Evolutionary conservation across 2,888 invertebrate species (phyloP).

Genomic region (Metacarcinus magister): DNA sequence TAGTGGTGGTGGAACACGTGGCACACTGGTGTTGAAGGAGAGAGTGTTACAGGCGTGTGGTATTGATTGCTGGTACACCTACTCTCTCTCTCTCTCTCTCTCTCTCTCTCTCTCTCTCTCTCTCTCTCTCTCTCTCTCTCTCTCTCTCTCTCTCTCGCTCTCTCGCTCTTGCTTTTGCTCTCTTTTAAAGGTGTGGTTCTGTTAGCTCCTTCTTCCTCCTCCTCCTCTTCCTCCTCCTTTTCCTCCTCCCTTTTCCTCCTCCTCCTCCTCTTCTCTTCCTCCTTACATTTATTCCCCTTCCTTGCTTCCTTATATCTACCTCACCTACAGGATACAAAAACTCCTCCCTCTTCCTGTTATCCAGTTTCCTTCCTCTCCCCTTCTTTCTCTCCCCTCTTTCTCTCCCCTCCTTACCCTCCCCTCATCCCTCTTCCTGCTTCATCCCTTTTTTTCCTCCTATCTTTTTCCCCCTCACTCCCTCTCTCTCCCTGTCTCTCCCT

Average conservation of each 20-base stretch:
- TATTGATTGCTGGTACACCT: constrained; percentile 12
- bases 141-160: constrained; percentile 17
- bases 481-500: too few species aligned
- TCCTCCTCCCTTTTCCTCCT: background rate
- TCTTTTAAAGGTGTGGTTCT: background rate
- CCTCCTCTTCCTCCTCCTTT: too few species aligned
- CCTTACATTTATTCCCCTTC: background rate
- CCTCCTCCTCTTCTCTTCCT: background rate
- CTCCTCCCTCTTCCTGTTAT: background rate
- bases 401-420: background rate
- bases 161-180: background rate
- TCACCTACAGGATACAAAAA: background rate
- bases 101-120: background rate
- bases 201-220: background rate
- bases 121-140: background rate
- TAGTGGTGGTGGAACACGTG: background rate
- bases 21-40: background rate
- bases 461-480: too few species aligned
- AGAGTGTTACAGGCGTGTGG: background rate
- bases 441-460: background rate
- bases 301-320: background rate
- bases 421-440: background rate
- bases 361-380: background rate
- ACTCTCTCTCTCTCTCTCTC: background rate
- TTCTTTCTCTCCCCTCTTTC: background rate